Evolutionary conservation across 2,888 invertebrate genomes (phyloP).

Genomic region (Ectobius pallidus): DNA sequence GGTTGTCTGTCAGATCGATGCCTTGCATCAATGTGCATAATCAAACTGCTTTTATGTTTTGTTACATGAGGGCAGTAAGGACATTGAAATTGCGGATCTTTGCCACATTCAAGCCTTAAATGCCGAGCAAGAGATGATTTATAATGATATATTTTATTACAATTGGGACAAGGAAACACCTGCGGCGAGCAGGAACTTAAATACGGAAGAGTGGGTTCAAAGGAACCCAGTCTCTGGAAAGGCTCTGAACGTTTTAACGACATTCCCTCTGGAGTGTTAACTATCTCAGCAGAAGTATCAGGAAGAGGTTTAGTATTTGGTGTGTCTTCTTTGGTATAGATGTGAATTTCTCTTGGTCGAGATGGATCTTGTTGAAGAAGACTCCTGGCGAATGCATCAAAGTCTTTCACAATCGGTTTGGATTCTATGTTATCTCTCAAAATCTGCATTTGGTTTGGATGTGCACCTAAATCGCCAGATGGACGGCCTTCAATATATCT

Average conservation of each 20-base stretch:
- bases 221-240: not conserved
- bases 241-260: too few species aligned
- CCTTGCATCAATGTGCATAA: constrained; percentile 38
- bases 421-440: not conserved
- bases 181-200: not conserved
- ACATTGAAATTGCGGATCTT: constrained; percentile 44
- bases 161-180: constrained; percentile 34
- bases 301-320: not conserved
- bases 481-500: not conserved
- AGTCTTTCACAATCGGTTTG: not conserved
- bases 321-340: constrained; percentile 21
- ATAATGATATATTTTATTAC: constrained; percentile 33
- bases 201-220: not conserved
- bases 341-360: constrained; percentile 1
- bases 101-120: constrained; percentile 43
- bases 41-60: constrained; percentile 36
- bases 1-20: constrained; percentile 16
- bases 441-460: too few species aligned
- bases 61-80: constrained; percentile 38
- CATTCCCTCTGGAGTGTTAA: not conserved
- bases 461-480: not conserved
- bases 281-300: not conserved
- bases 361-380: not conserved
- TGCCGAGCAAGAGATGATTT: constrained; percentile 39
- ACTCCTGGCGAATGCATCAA: constrained; percentile 9